Percentiles rank a stretch among this genome's conserved stretches.
phyloP scores from a whole-genome alignment of 2,888 invertebrate genomes.

The Chromoteleia sp. region DNA sequence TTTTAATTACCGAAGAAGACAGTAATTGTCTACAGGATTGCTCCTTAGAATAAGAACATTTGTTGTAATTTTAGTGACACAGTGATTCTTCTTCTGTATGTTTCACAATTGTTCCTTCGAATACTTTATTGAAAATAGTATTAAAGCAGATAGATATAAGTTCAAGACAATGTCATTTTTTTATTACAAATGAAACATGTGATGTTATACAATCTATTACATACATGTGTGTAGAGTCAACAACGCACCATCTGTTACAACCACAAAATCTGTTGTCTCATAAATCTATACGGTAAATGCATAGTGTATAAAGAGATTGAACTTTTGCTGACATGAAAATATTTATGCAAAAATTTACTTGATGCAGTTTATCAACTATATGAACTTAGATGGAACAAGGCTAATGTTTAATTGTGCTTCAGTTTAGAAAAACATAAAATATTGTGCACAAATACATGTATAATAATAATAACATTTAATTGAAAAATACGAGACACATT shows the following conservation, averaged over 20 bases:
- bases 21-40: no score
- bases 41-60: no score
- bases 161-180: slow-evolving; percentile 11
- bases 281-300: slow-evolving; percentile 29
- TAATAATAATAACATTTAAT: no score
- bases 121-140: slow-evolving; percentile 8
- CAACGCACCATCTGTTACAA: slow-evolving; percentile 39
- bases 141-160: slow-evolving; percentile 22
- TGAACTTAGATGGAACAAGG: no score
- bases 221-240: slow-evolving; percentile 19
- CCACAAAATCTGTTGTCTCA: slow-evolving; percentile 47
- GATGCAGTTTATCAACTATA: slow-evolving; percentile 23
- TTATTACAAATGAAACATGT: slow-evolving; percentile 3
- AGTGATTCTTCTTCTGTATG: no score
- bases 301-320: slow-evolving; percentile 31
- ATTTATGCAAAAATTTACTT: slow-evolving; percentile 17
- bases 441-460: no score
- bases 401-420: no score
- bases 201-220: slow-evolving; percentile 15
- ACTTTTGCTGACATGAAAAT: slow-evolving; percentile 24
- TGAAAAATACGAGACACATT: no score
- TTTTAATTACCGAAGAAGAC: no score
- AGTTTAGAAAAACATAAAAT: no score
- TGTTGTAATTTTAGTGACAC: no score
- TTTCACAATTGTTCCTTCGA: no score